A percentile compares a stretch with the other conserved stretches of the same genome.
These are phyloP conservation scores for Xestia xanthographa DNA, from an alignment of 2,888 invertebrate genomes.

Conservation along the genomic window DNA sequence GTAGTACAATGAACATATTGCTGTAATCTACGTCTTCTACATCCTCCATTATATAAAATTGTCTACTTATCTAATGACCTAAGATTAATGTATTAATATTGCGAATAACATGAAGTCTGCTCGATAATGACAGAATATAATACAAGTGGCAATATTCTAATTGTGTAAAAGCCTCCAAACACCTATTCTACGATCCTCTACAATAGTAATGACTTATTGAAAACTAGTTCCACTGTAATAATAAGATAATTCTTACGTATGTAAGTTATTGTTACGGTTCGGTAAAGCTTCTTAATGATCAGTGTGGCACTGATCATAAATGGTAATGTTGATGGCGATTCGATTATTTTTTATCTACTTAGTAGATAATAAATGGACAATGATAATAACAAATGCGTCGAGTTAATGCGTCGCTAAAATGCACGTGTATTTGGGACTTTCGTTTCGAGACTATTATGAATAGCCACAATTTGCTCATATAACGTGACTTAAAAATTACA, in stretches of 20 bases:
- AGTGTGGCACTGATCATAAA: slow-evolving; percentile 65
- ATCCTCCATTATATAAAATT: slow-evolving; percentile 84
- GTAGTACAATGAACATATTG: slow-evolving; percentile 64
- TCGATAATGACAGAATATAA: slow-evolving; percentile 80
- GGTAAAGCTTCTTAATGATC: slow-evolving; percentile 84
- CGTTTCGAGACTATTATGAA: slow-evolving; percentile 9
- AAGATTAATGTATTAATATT: slow-evolving; percentile 71
- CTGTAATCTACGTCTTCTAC: slow-evolving; percentile 73
- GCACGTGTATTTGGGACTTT: slow-evolving; percentile 33
- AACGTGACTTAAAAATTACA: slow-evolving; percentile 32
- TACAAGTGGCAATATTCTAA: slow-evolving; percentile 85
- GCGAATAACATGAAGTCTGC: slow-evolving; percentile 82
- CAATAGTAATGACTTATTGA: slow-evolving; percentile 71
- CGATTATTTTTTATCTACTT: slow-evolving; percentile 61
- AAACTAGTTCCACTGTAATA: slow-evolving; percentile 75
- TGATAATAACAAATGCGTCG: slow-evolving; percentile 48
- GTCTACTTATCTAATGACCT: slow-evolving; percentile 80
- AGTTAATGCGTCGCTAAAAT: slow-evolving; percentile 25
- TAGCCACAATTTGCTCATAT: slow-evolving; percentile 28
- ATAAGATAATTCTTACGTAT: slow-evolving; percentile 80
- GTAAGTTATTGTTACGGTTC: slow-evolving; percentile 85
- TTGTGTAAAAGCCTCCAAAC: slow-evolving; percentile 90
- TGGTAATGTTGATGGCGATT: slow-evolving; percentile 59
- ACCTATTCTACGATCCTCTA: slow-evolving; percentile 85
- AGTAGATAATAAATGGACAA: slow-evolving; percentile 62